Evolutionary conservation across 2,797 vertebrate genomes (phyloP).

Genomic region (Todus mexicanus): DNA sequence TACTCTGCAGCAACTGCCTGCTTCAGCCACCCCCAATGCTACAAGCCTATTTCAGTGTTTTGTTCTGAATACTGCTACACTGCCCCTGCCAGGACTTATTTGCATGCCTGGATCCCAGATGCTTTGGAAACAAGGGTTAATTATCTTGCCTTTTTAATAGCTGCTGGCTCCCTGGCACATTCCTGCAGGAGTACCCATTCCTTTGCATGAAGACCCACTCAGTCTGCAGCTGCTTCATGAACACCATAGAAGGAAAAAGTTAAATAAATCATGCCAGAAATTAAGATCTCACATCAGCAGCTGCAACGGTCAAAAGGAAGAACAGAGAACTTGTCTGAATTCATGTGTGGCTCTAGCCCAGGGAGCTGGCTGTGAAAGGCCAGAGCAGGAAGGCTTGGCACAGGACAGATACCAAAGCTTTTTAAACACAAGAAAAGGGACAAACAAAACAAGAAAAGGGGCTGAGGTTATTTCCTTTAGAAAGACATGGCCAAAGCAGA

Average conservation of each 20-base stretch:
- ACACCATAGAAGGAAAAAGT: not conserved
- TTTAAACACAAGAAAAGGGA: not conserved
- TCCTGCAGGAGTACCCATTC: not conserved
- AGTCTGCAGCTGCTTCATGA: conserved; percentile 5
- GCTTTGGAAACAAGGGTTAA: not conserved
- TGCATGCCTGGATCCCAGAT: not conserved
- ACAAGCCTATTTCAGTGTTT: not conserved
- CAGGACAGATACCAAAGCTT: not conserved
- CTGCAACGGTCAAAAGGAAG: not conserved
- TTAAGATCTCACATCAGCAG: not conserved
- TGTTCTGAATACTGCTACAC: not conserved
- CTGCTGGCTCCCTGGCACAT: not conserved
- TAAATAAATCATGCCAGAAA: not conserved
- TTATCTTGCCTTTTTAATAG: not conserved
- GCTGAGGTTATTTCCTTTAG: not conserved
- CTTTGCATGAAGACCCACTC: not conserved
- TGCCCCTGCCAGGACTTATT: not conserved
- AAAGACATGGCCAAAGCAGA: not conserved
- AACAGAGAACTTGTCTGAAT: not conserved
- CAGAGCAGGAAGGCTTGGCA: not conserved
- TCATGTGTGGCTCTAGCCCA: not conserved
- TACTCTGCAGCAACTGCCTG: not conserved
- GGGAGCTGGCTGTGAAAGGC: not conserved
- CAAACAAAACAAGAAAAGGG: not conserved
- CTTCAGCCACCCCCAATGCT: not conserved